Conservation (phyloP, 1,140 invertebrate genomes). For the Drosophila orosa region DNA sequence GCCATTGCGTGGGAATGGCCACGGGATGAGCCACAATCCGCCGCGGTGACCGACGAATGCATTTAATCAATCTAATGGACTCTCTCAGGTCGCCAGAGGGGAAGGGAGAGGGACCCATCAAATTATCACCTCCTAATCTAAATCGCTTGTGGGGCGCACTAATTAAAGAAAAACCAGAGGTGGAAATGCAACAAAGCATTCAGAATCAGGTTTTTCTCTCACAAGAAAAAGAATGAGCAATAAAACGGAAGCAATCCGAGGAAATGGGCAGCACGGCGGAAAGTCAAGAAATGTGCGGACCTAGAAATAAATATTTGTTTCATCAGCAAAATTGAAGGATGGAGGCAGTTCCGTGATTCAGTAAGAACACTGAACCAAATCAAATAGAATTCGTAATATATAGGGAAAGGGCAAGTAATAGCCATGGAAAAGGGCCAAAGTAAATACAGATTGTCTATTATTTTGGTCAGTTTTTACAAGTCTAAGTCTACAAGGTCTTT, state of each 20-base stretch:
- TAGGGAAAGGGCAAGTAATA: neutral
- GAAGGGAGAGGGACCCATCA: conserved; percentile 20
- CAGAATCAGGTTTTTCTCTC: neutral
- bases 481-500: neutral
- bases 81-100: neutral
- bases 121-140: conserved; percentile 59
- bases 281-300: conserved; percentile 18
- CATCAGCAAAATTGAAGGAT: conserved; percentile 41
- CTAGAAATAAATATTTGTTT: conserved; percentile 37
- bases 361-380: neutral
- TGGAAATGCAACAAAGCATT: neutral
- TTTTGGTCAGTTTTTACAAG: neutral
- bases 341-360: conserved; percentile 6
- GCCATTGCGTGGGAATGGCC: conserved; percentile 36
- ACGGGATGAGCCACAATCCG: conserved; percentile 6
- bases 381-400: neutral
- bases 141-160: conserved; percentile 44
- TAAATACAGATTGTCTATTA: neutral
- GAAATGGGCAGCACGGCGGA: neutral
- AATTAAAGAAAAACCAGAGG: conserved; percentile 33
- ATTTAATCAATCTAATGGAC: conserved; percentile 63
- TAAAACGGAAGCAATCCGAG: conserved; percentile 11
- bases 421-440: neutral
- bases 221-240: conserved; percentile 1
- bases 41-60: conserved; percentile 36